Evolutionary conservation across 1,140 invertebrate genomes (phyloP), one percentile per base, ranked within the genome.

Genomic region (Whitmania pigra): DNA sequence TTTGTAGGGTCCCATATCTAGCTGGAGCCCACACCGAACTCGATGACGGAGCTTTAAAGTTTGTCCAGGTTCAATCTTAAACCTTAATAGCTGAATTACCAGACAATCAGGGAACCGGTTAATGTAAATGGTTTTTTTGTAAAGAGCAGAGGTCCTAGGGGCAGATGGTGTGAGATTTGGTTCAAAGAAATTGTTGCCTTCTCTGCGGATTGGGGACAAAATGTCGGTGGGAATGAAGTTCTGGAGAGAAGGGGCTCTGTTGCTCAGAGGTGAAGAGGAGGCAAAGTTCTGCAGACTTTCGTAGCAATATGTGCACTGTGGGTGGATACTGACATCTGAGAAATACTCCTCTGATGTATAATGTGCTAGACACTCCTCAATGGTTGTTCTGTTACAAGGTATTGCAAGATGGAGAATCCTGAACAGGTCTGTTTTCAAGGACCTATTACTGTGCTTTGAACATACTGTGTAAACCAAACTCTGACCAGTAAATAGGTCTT

Each of bases 401-500:
- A 63, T 31, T 22, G 57, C 57, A 63, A 63, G 22, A 31, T 22
- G 57, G 22, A 63, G 57, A 63, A 63, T 31, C 57, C 29, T 63
- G 29, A 63, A 63, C 22, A 63, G 22, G 29, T 63, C 57, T 31
- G 57, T 63, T 31, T 22, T 63, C 57, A 31, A 22, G 57, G 57
- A 63, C 22, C 7, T n/a, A 6, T 63, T 22, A 18, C 15, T 22
- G 29, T 31, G 29, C 6, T 31, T 22, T 2, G 29, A 25, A 31
- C 57, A 63, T 11, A 22, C 22, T 25, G 22, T 15, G 11, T 9
- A 63, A 13, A 63, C 22, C 29, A 31, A 6, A 13, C 22, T 25
- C 57, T 63, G 57, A 22, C 57, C 57, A 13, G 57, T 63, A 63
- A 63, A 63, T 15, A 63, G 57, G 29, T 63, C 57, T 7, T 63